Evolutionary conservation across 64 coral and sea anemone species (phyloP).

Genomic region (Exaiptasia diaphana): DNA sequence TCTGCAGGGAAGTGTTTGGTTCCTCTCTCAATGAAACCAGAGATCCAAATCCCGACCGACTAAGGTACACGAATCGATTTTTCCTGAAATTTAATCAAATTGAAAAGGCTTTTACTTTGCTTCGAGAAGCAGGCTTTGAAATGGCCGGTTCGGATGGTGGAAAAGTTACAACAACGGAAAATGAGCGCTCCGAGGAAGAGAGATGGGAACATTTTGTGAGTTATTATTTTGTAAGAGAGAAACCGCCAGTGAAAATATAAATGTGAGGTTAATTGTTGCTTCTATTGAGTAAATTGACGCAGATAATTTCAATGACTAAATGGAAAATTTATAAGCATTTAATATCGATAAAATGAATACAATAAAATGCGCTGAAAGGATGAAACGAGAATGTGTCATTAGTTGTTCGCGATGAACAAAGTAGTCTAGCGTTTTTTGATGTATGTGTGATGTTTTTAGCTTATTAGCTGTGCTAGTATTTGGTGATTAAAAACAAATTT

Average conservation of each 20-base stretch:
- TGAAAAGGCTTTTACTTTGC: constrained; percentile 80
- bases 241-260: background rate
- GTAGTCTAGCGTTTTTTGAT: too few relatives aligned
- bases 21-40: constrained; percentile 70
- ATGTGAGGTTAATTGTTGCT: too few relatives aligned
- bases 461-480: too few relatives aligned
- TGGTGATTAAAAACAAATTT: too few relatives aligned
- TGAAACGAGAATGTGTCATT: too few relatives aligned
- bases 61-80: constrained; percentile 89
- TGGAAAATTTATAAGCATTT: too few relatives aligned
- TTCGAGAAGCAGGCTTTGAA: constrained; percentile 59
- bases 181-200: constrained; percentile 54
- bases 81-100: constrained; percentile 80
- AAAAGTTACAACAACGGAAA: constrained; percentile 21
- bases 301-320: too few relatives aligned
- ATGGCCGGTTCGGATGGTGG: constrained; percentile 69
- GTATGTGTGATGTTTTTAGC: too few relatives aligned
- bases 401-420: too few relatives aligned
- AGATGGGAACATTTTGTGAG: constrained; percentile 91
- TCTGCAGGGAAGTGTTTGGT: constrained; percentile 82
- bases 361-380: too few relatives aligned
- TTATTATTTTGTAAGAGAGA: constrained; percentile 48
- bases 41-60: constrained; percentile 65
- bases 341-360: too few relatives aligned
- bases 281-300: too few relatives aligned